Evolutionary conservation across 2,113 vertebrate species (phyloP), one percentile per base, ranked within the genome.

Genomic region (Lagopus muta): DNA sequence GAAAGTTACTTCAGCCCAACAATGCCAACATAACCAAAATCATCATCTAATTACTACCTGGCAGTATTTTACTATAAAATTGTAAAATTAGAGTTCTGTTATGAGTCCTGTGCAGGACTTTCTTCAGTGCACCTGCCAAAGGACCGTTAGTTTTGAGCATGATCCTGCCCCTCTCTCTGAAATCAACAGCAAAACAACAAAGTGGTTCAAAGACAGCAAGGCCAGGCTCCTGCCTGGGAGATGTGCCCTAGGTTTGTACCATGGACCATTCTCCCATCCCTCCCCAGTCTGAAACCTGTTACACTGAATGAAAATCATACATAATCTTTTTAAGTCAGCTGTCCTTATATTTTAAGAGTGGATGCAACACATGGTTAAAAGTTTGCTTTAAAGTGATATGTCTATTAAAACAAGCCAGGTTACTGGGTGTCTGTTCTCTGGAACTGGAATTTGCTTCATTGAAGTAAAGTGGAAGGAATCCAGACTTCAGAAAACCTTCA

Each of bases 401-500:
- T 69, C 85, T 74, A 28, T 66, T 86, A 75, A 90, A 94, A 61
- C 40, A 78, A 61, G 4, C 17, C n/a, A 1, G 60, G 45, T 94
- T 94, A 91, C n/a, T 57, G 47, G 17, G 15, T 42, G 32, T 45
- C 42, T 72, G 47, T 67, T 84, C 57, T 76, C 43, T 6, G 0
- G 32, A 69, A 72, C 48, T 65, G 38, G 57, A 89, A 86, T 73
- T 88, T 2, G 1, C 27, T 91, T 81, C 27, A 15, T 1, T 88
- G 71, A 87, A 84, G 81, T 71, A 86, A 38, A 71, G 28, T 77
- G 16, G 70, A 94, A 95, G 52, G 62, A 93, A 95, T 94, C 38
- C 27, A 91, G 85, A 58, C 50, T 91, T 89, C 73, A 92, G n/a
- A 86, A 94, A 91, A 50, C 13, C 61, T 95, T 80, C 71, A 16